A percentile compares a stretch with the other conserved stretches of the same genome.
phyloP scores from a whole-genome alignment of 2,888 invertebrate genomes.

The Bellardia pandia region DNA sequence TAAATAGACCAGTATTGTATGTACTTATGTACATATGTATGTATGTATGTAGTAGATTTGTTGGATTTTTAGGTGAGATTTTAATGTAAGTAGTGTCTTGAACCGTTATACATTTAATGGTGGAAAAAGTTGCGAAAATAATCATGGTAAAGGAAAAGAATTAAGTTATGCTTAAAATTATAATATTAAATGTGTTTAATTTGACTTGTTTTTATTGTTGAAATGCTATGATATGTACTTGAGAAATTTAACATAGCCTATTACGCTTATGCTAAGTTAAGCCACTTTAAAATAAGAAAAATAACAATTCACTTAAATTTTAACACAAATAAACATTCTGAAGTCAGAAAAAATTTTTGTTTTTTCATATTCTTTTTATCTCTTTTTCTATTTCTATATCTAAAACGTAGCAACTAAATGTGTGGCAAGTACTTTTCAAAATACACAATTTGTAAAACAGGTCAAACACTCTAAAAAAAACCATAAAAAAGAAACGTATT shows the following conservation, averaged over 20 bases:
- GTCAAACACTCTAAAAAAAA: conserved; percentile 16
- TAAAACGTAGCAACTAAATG: background rate
- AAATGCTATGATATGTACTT: too few relatives aligned
- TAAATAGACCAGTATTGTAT: background rate
- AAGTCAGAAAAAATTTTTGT: background rate
- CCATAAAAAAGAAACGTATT: background rate
- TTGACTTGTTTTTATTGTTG: too few relatives aligned
- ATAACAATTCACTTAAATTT: too few relatives aligned
- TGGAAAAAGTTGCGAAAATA: too few relatives aligned
- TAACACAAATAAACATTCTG: background rate
- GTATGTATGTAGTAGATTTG: too few relatives aligned
- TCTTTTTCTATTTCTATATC: background rate
- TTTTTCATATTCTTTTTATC: background rate
- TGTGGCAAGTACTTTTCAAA: background rate
- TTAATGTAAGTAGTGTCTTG: background rate
- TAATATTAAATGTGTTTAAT: too few relatives aligned
- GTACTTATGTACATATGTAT: background rate
- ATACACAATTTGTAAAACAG: background rate
- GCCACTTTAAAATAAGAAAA: too few relatives aligned
- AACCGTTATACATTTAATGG: too few relatives aligned
- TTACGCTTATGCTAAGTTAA: too few relatives aligned
- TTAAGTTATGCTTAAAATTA: too few relatives aligned
- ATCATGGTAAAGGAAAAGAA: too few relatives aligned
- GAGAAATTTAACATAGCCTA: too few relatives aligned
- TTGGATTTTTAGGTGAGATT: background rate